Evolutionary conservation across 2,888 invertebrate genomes (phyloP), one percentile per base, ranked within the genome.

Genomic region (Drosophila subsilvestris): DNA sequence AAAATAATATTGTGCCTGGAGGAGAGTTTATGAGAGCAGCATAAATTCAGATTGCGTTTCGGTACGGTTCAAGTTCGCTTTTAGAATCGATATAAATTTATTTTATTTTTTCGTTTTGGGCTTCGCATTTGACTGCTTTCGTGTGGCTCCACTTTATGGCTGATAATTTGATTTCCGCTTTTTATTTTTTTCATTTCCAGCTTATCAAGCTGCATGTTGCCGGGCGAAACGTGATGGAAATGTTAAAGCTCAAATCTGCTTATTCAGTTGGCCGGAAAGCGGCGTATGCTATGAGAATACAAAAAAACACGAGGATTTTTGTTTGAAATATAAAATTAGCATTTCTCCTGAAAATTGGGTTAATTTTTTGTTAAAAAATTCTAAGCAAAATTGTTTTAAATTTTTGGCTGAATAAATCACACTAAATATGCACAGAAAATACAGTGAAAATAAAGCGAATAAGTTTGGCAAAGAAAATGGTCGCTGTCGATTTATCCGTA

Each of bases 101-200:
- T 54, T 32, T 18, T 14, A 5, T 18, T 27, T 29, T 48, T 25
- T 44, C 3, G 2, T 5, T 32, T 56, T 50, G 45, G 7, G 10
- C 43, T 69, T 49, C 6, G 27, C 22, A 9, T 47, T 58, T 43
- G n/a, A 57, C 57, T 51, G 37, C 47, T 53, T 44, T n/a, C 49
- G 54, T 63, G 71, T 57, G 72, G 42, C 45, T 63, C 53, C 47
- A 50, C 49, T 74, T 67, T 59, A 67, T 51, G 58, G 25, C 32
- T 44, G 55, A 61, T 69, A 75, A 82, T 79, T 76, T 53, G 69
- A 66, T 79, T 68, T 73, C 42, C 22, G 43, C 25, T 65, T 49
- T 49, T 49, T 65, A 43, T 49, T 49, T 55, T 65, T 63, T 66
- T 65, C 54, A 55, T 51, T 70, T 63, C n/a, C 57, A 63, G 71